These are phyloP conservation scores for Dolichoris vasculosae DNA, from an alignment of 1,140 invertebrate genomes.

Conservation along the genomic window DNA sequence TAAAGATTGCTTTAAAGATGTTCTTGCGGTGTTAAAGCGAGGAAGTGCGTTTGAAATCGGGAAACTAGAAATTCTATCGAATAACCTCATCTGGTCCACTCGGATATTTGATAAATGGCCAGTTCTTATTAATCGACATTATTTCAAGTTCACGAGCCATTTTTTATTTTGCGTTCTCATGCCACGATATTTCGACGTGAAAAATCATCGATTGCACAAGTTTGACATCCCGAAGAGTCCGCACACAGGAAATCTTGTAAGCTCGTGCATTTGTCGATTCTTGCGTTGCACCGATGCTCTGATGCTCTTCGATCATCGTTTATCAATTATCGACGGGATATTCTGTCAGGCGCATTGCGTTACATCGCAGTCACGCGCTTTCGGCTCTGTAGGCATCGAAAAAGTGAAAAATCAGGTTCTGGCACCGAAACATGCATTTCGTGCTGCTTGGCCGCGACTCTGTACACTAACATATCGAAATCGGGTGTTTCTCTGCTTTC, in stretches of 20 bases:
- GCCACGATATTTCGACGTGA: slow-evolving; percentile 32
- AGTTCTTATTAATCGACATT: neutral
- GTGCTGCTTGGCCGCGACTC: neutral
- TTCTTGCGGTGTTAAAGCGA: too few species aligned
- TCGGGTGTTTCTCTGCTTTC: slow-evolving; percentile 24
- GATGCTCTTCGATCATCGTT: slow-evolving; percentile 46
- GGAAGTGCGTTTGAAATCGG: too few species aligned
- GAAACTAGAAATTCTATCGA: neutral
- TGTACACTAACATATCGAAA: neutral
- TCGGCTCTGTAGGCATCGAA: slow-evolving; percentile 4
- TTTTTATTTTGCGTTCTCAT: slow-evolving; percentile 18
- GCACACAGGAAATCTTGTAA: slow-evolving; percentile 38
- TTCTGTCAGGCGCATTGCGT: slow-evolving; percentile 47
- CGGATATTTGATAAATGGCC: slow-evolving; percentile 14
- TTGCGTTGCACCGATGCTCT: neutral
- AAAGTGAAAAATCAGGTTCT: slow-evolving; percentile 48
- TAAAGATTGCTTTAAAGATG: too few species aligned
- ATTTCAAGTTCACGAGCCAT: slow-evolving; percentile 44
- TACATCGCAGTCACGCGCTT: slow-evolving; percentile 31
- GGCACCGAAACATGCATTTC: slow-evolving; percentile 29
- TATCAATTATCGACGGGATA: slow-evolving; percentile 53
- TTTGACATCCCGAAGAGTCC: slow-evolving; percentile 17
- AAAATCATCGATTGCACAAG: slow-evolving; percentile 7
- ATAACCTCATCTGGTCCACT: neutral
- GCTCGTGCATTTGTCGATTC: slow-evolving; percentile 21